Evolutionary conservation across 2,113 vertebrate genomes (phyloP), one percentile per base, ranked within the genome.

Genomic region (Meles meles): DNA sequence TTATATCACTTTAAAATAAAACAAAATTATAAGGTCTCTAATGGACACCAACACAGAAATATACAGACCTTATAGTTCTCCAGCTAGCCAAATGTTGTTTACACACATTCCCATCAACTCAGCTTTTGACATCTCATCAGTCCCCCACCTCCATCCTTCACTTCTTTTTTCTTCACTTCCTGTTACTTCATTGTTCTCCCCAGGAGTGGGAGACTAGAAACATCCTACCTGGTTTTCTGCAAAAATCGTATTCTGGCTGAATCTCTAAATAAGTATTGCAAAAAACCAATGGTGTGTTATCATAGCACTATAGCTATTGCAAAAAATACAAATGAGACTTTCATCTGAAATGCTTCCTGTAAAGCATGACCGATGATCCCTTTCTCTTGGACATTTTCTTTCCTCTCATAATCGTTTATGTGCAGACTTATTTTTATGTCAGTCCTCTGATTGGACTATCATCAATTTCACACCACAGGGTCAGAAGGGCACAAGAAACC

Each of bases 401-500:
- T 96, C 57, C 37, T 85, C 57, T 92, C 77, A 23, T 65, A 89
- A 88, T 96, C 18, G 0, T 96, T 96, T 86, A 44, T 44, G 6
- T 31, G 65, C 85, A 88, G 81, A 71, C 55, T 93, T 80, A 96
- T 88, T 88, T 97, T 95, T 61, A 83, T 81, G 96, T 95, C 84
- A 93, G 0, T 94, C 7, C 14, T 61, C 57, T 96, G 72, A 97
- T 44, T 92, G 92, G 52, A 96, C 90, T 92, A 92, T 84, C 34
- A 65, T 96, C 97, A 96, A 23, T 94, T 98, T 97, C 97, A 95
- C 86, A 96, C 47, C 34, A 83, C 0, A 2, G 42, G 92, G 96
- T 98, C 97, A 98, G 20, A 86, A 88, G 93, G 91, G 88, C 83
- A 77, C 55, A 97, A 61, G 96, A 97, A 97, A 98, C 49, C 92